Evolutionary conservation across 2,888 invertebrate species (phyloP), one percentile per base, ranked within the genome.

Genomic region (Bembecia ichneumoniformis): DNA sequence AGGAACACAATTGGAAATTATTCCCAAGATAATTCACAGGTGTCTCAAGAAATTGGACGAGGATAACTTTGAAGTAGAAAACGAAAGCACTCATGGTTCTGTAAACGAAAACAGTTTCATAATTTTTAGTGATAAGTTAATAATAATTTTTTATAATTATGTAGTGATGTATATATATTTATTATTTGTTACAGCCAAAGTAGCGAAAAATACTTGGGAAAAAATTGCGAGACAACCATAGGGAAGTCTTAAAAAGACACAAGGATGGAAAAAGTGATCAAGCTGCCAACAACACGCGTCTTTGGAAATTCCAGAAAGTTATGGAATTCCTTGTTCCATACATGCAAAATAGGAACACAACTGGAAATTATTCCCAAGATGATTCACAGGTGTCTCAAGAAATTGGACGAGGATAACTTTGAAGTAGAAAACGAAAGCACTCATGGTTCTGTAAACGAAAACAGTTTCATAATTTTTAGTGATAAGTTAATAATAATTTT

Each of bases 141-240:
- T 17, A 17, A 17, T 17, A 17, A 3, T 17, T 17, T 17, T 17
- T 17, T 17, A 17, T 17, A 17, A 17, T 17, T 17, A 17, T 17
- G 17, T 17, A 17, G 17, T 17, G 17, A 17, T 17, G 17, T 17
- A 17, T 17, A 17, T 17, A 45, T 45, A 17, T 35, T 35, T 36
- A 46, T 47, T 52, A 47, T 49, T 48, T 47, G 47, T 47, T 52
- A 47, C 52, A 48, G 52, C 47, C 36, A 52, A 51, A 51, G 45
- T 48, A 51, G 51, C 53, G 48, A 51, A 53, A 51, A 47, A 46
- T 51, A 49, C 48, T 48, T 53, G 53, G 48, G 48, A 51, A 49
- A 53, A 53, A n/a, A 51, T 48, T 53, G 49, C 49, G 53, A 47
- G 53, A 53, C 51, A 53, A 53, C 51, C 51, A 53, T 51, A 49